Evolutionary conservation across 92 coral and sea anemone species (phyloP), one percentile per base, ranked within the genome.

Genomic region (Heteractis magnifica): DNA sequence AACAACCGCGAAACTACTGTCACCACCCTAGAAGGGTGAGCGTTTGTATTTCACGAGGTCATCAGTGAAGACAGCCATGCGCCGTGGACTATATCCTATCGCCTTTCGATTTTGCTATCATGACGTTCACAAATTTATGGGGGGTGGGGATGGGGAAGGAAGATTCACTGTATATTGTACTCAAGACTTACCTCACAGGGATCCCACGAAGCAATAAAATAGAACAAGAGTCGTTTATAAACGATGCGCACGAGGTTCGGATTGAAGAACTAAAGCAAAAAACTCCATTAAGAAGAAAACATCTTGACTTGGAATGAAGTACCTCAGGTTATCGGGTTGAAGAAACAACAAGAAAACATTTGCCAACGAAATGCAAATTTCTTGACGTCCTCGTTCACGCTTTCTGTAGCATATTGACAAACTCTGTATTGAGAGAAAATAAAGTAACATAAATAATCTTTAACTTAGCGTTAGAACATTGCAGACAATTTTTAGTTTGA

Each of bases 61-160:
- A 72, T 70, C 77, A 60, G 77, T 71, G 84, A 49, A 41, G 84
- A 70, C 84, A 77, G 84, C 10, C n/a, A n/a, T 70, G 34, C 84
- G 84, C 65, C 84, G 77, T 81, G 84, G 84, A 81, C 50, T 12
- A 9, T 10, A 49, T 49, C 78, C 78, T 74, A 74, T 68, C 48
- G 14, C 48, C 8, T 10, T 7, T 23, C 49, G 4, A 15, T 23
- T 21, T 23, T 68, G 10, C 20, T 68, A 6, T 8, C 21, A 10
- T 21, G 49, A 68, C 6, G 18, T n/a, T 10, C 10, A 7, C 41
- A 7, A 5, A 4, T 18, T 16, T 18, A 9, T n/a, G 23, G 71
- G 71, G 8, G 21, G 10, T 23, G 9, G 71, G 71, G 71, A 4
- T 5, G 6, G 71, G 71, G 71, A 3, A 18, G 26, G 71, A 23